These are phyloP conservation scores for Eretmochelys imbricata DNA, from an alignment of 2,113 vertebrate species.

Conservation along the genomic window DNA sequence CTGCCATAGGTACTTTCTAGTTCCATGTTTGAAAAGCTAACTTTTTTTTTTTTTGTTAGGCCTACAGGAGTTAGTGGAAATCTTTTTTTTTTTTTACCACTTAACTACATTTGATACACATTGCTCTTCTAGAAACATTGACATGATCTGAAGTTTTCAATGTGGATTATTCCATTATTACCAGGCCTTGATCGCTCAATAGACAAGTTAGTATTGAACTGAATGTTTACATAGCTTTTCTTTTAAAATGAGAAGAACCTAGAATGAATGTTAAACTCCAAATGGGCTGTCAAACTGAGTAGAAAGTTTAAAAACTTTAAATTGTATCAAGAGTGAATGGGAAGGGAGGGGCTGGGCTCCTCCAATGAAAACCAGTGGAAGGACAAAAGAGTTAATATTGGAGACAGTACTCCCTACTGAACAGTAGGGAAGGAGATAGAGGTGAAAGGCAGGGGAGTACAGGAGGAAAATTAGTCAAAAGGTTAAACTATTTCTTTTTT, in stretches of 20 bases:
- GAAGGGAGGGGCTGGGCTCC: rapidly evolving
- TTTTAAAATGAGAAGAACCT: neutral
- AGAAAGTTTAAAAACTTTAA: neutral
- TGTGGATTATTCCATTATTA: neutral
- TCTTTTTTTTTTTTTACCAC: neutral
- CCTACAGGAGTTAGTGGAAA: neutral
- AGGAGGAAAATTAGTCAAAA: neutral
- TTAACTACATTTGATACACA: neutral
- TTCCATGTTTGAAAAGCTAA: neutral
- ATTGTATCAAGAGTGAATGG: neutral
- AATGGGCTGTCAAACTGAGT: neutral
- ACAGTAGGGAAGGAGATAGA: neutral
- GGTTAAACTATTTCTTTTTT: neutral
- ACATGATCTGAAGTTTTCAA: neutral
- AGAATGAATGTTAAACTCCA: neutral
- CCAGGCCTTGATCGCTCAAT: neutral
- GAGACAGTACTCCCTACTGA: neutral
- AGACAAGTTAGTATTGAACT: neutral
- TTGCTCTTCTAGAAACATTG: neutral
- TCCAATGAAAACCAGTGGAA: neutral
- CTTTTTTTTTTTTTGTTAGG: neutral
- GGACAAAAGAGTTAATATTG: neutral
- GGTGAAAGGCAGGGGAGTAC: neutral
- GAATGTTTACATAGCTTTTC: neutral
- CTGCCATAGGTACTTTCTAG: neutral